Evolutionary conservation across 2,113 vertebrate genomes (phyloP).

Genomic region (Heptranchias perlo): DNA sequence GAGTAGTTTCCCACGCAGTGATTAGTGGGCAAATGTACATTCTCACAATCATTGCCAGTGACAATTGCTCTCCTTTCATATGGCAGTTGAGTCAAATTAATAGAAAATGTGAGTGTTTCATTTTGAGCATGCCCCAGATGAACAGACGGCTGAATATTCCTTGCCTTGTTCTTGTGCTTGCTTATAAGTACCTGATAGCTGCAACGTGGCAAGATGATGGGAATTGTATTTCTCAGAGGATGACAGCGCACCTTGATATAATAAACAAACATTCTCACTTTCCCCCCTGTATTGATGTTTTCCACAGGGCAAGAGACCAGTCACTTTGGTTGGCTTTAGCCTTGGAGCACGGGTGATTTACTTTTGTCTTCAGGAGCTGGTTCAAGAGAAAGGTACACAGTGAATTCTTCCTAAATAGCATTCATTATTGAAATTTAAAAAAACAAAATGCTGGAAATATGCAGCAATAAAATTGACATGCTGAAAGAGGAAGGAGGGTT

Average conservation of each 20-base stretch:
- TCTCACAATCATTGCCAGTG: background rate
- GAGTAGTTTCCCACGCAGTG: background rate
- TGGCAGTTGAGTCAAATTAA: background rate
- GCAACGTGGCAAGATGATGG: background rate
- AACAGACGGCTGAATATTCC: background rate
- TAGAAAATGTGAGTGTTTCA: slow-evolving; percentile 1
- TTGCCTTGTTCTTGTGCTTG: background rate
- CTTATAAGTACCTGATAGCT: background rate
- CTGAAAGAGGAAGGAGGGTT: background rate
- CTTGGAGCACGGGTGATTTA: slow-evolving; percentile 95
- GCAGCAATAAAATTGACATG: background rate
- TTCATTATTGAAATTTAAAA: background rate
- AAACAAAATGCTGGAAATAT: background rate
- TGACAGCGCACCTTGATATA: background rate
- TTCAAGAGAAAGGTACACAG: slow-evolving; percentile 78
- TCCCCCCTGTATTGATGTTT: slow-evolving; percentile 31
- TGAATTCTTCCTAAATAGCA: background rate
- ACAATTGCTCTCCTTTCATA: slow-evolving; percentile 11
- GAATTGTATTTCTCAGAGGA: slow-evolving; percentile 8
- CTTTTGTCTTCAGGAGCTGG: slow-evolving; percentile 91
- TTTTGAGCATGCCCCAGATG: background rate
- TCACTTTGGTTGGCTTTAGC: slow-evolving; percentile 90
- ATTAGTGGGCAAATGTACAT: background rate
- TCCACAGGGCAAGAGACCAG: slow-evolving; percentile 79
- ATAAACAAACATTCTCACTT: background rate